Evolutionary conservation across 2,888 invertebrate species (phyloP), one percentile per base, ranked within the genome.

Genomic region (Phrixothrix hirtus): DNA sequence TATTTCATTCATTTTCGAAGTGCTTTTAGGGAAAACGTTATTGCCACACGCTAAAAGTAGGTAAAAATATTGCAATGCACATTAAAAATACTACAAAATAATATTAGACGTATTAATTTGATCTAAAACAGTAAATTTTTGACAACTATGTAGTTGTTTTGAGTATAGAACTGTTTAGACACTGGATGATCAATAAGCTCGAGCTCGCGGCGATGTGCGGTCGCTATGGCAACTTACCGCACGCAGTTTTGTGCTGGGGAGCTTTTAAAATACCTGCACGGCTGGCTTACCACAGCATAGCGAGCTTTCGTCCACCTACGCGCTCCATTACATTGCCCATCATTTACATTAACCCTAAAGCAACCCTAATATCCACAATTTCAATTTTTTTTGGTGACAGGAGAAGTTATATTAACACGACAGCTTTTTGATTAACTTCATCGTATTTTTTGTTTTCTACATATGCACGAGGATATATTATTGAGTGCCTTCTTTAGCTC

Each of bases 171-270:
- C 53, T 57, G 57, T 57, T 54, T 53, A 53, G 57, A 53, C 53
- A 52, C 59, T 60, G 60, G 59, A 60, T 67, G 66, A 67, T 67
- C 67, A 67, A 67, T 67, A 67, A 67, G 66, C 66, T 62, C 59
- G 53, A 61, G 64, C 65, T 63, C 59, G 64, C 64, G 65, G 64
- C 63, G 63, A 64, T 65, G 65, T 64, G 64, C 60, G 63, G 67
- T 66, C 59, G 64, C 63, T 66, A 69, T 68, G 67, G 68, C 63
- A 69, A 68, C 66, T 61, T 62, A 64, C 64, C 63, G 60, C 61
- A 65, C 64, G 62, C 61, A 60, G 62, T 61, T 62, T 60, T 62
- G 61, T 57, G 51, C 59, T 58, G 59, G 59, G 56, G 59, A 60
- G 61, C 61, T 61, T 64, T 64, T 64, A 64, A 64, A 64, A 64